Percentiles rank a stretch among this genome's conserved stretches.
Conservation (phyloP, 2,888 invertebrate species). For the Steinernema carpocapsae region DNA sequence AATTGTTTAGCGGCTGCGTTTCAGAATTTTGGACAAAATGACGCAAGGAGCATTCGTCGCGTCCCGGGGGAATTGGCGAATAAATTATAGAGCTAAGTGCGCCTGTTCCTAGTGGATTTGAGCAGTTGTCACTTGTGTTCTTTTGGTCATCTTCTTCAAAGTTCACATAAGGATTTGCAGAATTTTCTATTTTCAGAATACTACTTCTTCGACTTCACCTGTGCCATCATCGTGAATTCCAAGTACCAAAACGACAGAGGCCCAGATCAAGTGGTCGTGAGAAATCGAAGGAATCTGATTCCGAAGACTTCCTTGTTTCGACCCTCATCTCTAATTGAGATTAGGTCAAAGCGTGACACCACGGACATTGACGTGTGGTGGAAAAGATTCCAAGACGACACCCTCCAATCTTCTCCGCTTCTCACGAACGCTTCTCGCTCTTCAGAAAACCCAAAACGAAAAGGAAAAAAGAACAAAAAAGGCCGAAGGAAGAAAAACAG, state of each 20-base stretch:
- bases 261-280: not conserved
- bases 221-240: conserved; percentile 19
- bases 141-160: too few relatives aligned
- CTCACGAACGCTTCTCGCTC: not conserved
- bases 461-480: not conserved
- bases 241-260: not conserved
- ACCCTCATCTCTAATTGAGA: not conserved
- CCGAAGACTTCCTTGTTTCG: not conserved
- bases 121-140: too few relatives aligned
- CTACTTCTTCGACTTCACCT: conserved; percentile 41
- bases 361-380: conserved; percentile 16
- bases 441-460: not conserved
- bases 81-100: conserved; percentile 2
- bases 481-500: not conserved
- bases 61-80: not conserved
- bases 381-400: not conserved
- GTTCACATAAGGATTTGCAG: too few relatives aligned
- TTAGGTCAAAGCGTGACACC: not conserved
- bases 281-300: conserved; percentile 18
- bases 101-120: not conserved
- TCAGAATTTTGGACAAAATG: too few relatives aligned
- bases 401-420: not conserved
- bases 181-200: conserved; percentile 45
- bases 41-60: not conserved
- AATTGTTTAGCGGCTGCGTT: too few relatives aligned